Percentiles rank a stretch among this genome's conserved stretches.
phyloP scores from a whole-genome alignment of 2,113 vertebrate genomes.

The Bombycilla garrulus region DNA sequence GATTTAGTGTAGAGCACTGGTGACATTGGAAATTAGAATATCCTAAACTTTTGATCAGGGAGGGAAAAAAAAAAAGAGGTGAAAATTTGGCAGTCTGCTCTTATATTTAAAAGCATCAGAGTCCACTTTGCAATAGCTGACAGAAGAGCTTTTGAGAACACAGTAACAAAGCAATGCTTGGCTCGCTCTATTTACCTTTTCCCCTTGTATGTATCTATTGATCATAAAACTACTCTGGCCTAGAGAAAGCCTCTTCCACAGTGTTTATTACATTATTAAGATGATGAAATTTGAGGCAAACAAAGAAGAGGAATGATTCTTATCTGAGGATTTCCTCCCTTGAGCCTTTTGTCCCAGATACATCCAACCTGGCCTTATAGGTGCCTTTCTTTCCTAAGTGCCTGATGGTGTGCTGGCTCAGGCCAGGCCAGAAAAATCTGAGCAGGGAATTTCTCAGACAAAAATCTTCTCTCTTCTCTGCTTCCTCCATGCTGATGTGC shows the following conservation, averaged over 20 bases:
- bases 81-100: not conserved
- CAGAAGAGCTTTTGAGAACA: not conserved
- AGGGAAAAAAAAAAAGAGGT: accelerated
- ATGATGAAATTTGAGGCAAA: not conserved
- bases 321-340: not conserved
- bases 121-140: not conserved
- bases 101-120: not conserved
- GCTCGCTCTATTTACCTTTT: not conserved
- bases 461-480: not conserved
- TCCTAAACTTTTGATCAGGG: not conserved
- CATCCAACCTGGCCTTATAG: not conserved
- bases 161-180: not conserved
- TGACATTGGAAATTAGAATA: not conserved
- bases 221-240: not conserved
- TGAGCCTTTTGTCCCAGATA: not conserved
- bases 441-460: not conserved
- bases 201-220: not conserved
- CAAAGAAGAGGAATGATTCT: not conserved
- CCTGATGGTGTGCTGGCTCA: not conserved
- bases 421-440: not conserved
- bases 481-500: not conserved
- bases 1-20: not conserved
- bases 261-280: not conserved
- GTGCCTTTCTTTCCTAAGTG: not conserved
- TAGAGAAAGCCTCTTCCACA: not conserved